phyloP scores from a whole-genome alignment of 2,113 vertebrate genomes.

The Sus scrofa region T2T-Sscrofa CM000824.6:176524001-176524500 shows the following conservation, averaged over 20 bases:
- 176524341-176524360: not conserved
- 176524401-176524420: not conserved
- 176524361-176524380: not conserved
- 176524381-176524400: not conserved
- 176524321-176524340: not conserved
- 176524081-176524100: conserved; percentile 78
- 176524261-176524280: not conserved
- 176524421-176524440: conserved; percentile 6
- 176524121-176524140: conserved; percentile 55
- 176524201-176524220: not conserved
- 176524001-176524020: conserved; percentile 74
- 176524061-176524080: conserved; percentile 78
- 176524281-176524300: not conserved
- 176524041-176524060: conserved; percentile 73
- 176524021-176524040: conserved; percentile 82
- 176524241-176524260: not conserved
- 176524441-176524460: not conserved
- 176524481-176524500: not conserved
- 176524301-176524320: not conserved
- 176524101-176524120: conserved; percentile 74
- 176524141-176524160: conserved; percentile 31
- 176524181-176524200: conserved; percentile 19
- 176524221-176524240: not conserved
- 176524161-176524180: conserved; percentile 38
- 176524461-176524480: not conserved